Conservation (phyloP, 2,888 invertebrate genomes). For the Drosophila paramelanica region DNA sequence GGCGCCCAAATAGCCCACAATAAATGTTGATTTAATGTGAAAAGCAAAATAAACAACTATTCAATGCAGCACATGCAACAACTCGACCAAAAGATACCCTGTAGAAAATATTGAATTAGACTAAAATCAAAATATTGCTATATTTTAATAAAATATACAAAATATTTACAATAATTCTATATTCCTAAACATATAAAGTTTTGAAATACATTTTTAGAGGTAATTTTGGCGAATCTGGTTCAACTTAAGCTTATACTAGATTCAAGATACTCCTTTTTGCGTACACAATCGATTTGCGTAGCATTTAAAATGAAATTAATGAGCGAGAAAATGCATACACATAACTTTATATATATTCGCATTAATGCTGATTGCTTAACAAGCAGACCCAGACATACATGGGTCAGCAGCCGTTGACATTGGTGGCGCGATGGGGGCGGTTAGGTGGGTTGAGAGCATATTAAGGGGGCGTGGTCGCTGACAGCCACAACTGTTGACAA, state of each 20-base stretch:
- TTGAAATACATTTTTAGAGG: too few relatives aligned
- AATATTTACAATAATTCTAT: too few relatives aligned
- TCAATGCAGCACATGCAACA: neutral
- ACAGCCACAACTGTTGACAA: slow-evolving; percentile 67
- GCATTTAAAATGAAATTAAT: slow-evolving; percentile 57
- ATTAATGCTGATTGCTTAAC: slow-evolving; percentile 51
- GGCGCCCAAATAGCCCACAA: neutral
- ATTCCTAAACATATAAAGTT: too few relatives aligned
- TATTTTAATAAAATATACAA: neutral
- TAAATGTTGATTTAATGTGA: slow-evolving; percentile 38
- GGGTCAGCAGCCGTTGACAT: neutral
- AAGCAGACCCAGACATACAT: slow-evolving; percentile 2
- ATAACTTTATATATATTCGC: slow-evolving; percentile 48
- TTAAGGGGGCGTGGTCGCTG: neutral
- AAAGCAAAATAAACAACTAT: slow-evolving; percentile 10
- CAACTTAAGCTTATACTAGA: neutral
- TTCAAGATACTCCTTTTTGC: too few relatives aligned
- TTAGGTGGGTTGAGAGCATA: too few relatives aligned
- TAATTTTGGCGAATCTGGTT: too few relatives aligned
- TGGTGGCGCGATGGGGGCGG: neutral
- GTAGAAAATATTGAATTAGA: neutral
- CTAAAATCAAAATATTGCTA: too few relatives aligned
- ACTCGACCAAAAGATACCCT: slow-evolving; percentile 11
- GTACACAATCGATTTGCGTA: neutral
- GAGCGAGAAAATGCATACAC: slow-evolving; percentile 53